phyloP scores from a whole-genome alignment of 2,113 vertebrate genomes.

The Stegostoma tigrinum region DNA sequence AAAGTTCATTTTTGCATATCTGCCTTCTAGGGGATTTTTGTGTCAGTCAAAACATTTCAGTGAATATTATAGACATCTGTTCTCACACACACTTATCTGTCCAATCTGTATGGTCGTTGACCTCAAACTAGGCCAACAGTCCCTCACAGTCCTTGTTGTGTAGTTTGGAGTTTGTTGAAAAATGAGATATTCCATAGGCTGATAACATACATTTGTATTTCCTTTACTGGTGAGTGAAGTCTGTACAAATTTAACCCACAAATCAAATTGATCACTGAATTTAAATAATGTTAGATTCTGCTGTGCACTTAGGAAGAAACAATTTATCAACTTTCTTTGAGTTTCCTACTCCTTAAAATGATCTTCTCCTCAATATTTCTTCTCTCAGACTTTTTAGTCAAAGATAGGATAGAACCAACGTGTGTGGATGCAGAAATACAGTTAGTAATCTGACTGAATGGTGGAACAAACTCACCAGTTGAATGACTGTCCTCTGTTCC shows the following conservation, averaged over 20 bases:
- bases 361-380: background rate
- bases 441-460: background rate
- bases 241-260: background rate
- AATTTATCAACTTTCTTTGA: background rate
- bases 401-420: background rate
- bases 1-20: conserved; percentile 45
- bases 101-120: conserved; percentile 53
- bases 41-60: background rate
- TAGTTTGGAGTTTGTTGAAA: conserved; percentile 43
- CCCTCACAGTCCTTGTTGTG: conserved; percentile 38
- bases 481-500: background rate
- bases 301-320: background rate
- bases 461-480: background rate
- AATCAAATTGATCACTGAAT: background rate
- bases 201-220: conserved; percentile 44
- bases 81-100: conserved; percentile 50
- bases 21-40: conserved; percentile 43
- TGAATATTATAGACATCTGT: conserved; percentile 46
- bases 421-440: background rate
- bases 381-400: background rate
- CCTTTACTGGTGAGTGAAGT: conserved; percentile 32
- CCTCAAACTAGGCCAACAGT: conserved; percentile 54
- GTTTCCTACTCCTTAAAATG: background rate
- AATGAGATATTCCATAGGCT: conserved; percentile 46
- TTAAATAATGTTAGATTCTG: background rate